These are phyloP conservation scores for Pristionchus entomophagus DNA, from an alignment of 2,888 invertebrate genomes.

Conservation along the genomic window DNA sequence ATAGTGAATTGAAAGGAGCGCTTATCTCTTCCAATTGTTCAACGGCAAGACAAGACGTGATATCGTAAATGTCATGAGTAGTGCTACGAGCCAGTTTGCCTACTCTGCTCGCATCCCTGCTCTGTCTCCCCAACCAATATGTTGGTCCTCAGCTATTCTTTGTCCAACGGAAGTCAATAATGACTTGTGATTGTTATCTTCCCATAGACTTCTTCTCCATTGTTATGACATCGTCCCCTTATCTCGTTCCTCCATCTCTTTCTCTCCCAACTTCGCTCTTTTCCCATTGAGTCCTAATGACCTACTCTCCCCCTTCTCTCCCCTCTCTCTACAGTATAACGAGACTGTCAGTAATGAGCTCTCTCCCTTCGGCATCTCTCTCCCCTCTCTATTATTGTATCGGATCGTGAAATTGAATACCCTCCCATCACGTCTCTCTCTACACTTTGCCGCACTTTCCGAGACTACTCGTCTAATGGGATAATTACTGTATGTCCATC, in stretches of 20 bases:
- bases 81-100: no score
- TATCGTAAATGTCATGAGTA: no score
- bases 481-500: slow-evolving; percentile 24
- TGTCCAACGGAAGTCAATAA: slow-evolving; percentile 31
- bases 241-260: background rate
- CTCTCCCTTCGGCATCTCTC: background rate
- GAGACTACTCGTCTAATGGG: slow-evolving; percentile 39
- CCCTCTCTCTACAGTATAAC: slow-evolving; percentile 38
- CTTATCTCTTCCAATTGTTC: no score
- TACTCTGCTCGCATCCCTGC: no score
- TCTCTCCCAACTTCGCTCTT: background rate
- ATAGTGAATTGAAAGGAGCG: no score
- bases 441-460: slow-evolving; percentile 44
- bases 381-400: slow-evolving; percentile 41
- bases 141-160: background rate
- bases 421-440: background rate
- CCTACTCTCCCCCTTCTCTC: background rate
- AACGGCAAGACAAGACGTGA: no score
- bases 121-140: no score
- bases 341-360: slow-evolving; percentile 36
- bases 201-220: slow-evolving; percentile 20
- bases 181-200: background rate
- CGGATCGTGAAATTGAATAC: slow-evolving; percentile 40
- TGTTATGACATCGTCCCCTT: slow-evolving; percentile 32
- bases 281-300: background rate